Percentiles rank a stretch among this genome's conserved stretches.
These are phyloP conservation scores for Habroteleia sp. DNA, from an alignment of 2,888 invertebrate genomes.

Conservation along the genomic window DNA sequence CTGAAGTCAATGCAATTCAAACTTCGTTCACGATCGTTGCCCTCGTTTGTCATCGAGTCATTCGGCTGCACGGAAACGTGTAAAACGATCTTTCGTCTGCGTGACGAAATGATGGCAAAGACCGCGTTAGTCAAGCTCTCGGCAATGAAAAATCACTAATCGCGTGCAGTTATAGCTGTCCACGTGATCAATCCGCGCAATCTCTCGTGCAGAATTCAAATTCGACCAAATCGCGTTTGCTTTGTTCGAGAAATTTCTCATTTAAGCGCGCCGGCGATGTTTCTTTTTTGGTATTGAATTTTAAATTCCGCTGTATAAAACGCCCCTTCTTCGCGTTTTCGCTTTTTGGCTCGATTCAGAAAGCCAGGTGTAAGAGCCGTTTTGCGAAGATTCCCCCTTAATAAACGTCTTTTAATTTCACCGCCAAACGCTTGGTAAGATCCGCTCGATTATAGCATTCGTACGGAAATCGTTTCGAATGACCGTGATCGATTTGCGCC, in stretches of 20 bases:
- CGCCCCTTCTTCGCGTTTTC: too few species aligned
- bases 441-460: conserved; percentile 48
- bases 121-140: conserved; percentile 57
- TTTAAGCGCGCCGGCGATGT: conserved; percentile 19
- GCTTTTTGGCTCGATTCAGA: conserved; percentile 1
- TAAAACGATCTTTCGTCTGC: conserved; percentile 60
- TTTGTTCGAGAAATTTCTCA: conserved; percentile 36
- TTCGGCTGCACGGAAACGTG: conserved; percentile 55
- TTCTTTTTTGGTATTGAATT: not conserved
- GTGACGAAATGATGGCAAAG: conserved; percentile 60
- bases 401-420: conserved; percentile 66
- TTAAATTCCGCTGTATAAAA: not conserved
- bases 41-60: conserved; percentile 61
- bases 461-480: conserved; percentile 50
- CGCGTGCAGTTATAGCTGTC: conserved; percentile 48
- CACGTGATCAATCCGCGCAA: conserved; percentile 30
- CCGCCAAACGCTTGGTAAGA: conserved; percentile 34
- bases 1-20: conserved; percentile 57
- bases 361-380: conserved; percentile 68
- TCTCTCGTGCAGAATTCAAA: conserved; percentile 25
- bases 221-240: conserved; percentile 16
- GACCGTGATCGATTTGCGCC: conserved; percentile 57
- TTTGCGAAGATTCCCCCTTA: conserved; percentile 67
- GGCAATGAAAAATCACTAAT: conserved; percentile 56
- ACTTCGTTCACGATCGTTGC: conserved; percentile 59